Evolutionary conservation across 2,113 vertebrate genomes (phyloP), one percentile per base, ranked within the genome.

Genomic region (Cebus imitator): DNA sequence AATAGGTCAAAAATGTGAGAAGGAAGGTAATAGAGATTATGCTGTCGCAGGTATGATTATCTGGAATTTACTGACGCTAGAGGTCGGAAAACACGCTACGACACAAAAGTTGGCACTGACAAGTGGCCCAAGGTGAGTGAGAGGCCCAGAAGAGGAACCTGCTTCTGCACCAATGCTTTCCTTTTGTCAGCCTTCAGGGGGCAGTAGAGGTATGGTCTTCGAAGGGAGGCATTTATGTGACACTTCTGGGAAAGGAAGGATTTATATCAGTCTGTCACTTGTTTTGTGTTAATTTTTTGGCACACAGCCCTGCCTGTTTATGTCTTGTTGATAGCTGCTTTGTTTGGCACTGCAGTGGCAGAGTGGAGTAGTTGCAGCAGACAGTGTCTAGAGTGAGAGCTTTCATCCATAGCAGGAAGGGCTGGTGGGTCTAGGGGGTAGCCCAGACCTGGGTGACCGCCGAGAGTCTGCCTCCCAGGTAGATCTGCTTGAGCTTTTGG

Each of bases 51-150:
- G 98, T 99, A 99, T 72, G 99, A 99, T 98, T 99, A 99, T 98
- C 98, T 99, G 98, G 99, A 99, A 96, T 99, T 99, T 97, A 99
- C 99, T 0, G 99, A 99, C 84, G 99, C 99, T 72, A 99, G 99
- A 99, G 99, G 99, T 75, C 99, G 99, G 27, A 99, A 99, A 98
- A 99, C 99, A 50, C 99, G 99, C 96, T 99, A 99, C 9, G 99
- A 99, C 97, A 99, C 99, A 98, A 99, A 99, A 98, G 99, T 99
- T 89, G 99, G 99, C 97, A 99, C 99, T 61, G 99, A 99, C 66
- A 99, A 99, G 97, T 99, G 99, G 99, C 99, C 99, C 89, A 99
- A 99, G 99, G 99, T 99, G 98, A 98, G 98, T 96, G 81, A n/a
- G 35, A 55, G 94, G 73, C 72, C 52, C 27, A 35, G 92, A 91